Conservation (phyloP, 2,797 vertebrate species). For the Decapterus maruadsi region DNA sequence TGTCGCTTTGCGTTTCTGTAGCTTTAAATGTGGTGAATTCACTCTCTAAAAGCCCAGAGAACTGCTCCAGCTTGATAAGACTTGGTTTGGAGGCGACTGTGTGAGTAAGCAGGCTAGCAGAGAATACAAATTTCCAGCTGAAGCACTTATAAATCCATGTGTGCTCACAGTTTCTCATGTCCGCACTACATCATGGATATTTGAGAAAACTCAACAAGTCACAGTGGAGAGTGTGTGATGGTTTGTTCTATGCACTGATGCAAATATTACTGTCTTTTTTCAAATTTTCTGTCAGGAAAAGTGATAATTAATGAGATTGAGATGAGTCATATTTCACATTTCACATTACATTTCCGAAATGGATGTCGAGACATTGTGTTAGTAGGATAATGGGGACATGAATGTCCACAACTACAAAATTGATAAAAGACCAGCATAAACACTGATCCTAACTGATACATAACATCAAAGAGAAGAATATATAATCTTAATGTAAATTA, state of each 20-base stretch:
- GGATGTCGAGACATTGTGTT: slow-evolving; percentile 1
- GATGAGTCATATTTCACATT: slow-evolving; percentile 14
- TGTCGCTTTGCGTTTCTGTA: slow-evolving; percentile 10
- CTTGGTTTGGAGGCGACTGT: slow-evolving; percentile 35
- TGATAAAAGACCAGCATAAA: slow-evolving; percentile 22
- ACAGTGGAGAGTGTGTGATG: background rate
- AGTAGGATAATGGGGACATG: slow-evolving; percentile 4
- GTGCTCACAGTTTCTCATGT: slow-evolving; percentile 26
- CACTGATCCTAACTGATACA: slow-evolving; percentile 37
- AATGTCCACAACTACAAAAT: background rate
- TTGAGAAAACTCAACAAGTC: slow-evolving; percentile 29
- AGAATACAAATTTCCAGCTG: slow-evolving; percentile 40
- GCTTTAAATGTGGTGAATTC: slow-evolving; percentile 36
- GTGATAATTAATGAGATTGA: slow-evolving; percentile 1
- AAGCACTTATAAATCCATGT: slow-evolving; percentile 31
- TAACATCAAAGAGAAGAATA: slow-evolving; percentile 53
- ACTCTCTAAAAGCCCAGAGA: slow-evolving; percentile 13
- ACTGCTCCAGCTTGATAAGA: slow-evolving; percentile 45
- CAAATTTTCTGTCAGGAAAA: background rate
- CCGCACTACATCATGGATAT: slow-evolving; percentile 38
- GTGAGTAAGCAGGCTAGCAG: slow-evolving; percentile 36
- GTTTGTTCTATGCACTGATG: background rate
- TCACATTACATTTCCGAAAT: slow-evolving; percentile 2
- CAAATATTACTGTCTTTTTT: background rate
- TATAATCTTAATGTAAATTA: slow-evolving; percentile 43